Evolutionary conservation across 30 jellyfish, hydroid and myxozoan species (phyloP).

Genomic region (Nemopilema nomurai): DNA sequence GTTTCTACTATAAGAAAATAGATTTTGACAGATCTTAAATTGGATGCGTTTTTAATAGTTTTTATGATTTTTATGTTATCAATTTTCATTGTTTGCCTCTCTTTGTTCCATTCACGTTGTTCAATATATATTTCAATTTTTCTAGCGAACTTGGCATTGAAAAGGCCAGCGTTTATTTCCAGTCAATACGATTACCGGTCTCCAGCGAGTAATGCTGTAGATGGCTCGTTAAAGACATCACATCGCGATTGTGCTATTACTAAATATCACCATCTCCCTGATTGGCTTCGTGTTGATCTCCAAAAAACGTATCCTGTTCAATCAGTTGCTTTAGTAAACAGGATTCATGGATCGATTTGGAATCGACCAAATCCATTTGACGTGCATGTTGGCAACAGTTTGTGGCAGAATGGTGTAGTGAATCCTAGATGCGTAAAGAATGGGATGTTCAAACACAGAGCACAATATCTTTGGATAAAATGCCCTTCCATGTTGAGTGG

Average conservation of each 20-base stretch:
- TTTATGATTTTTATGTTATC: too few relatives aligned
- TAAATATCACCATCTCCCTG: background rate
- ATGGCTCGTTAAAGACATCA: background rate
- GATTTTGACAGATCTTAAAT: too few relatives aligned
- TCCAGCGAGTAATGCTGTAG: background rate
- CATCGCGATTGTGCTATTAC: conserved; percentile 9
- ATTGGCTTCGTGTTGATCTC: conserved; percentile 21
- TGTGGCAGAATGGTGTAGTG: background rate
- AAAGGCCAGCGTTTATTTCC: background rate
- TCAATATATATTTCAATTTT: too few relatives aligned
- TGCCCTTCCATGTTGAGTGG: conserved; percentile 2
- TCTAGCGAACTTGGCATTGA: background rate
- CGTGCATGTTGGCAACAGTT: conserved; percentile 28
- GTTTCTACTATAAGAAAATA: too few relatives aligned
- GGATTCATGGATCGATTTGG: background rate
- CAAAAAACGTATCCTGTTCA: background rate
- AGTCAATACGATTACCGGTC: background rate
- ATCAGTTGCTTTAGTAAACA: conserved; percentile 7
- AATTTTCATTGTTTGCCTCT: too few relatives aligned
- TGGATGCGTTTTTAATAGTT: too few relatives aligned
- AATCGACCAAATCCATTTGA: conserved; percentile 31
- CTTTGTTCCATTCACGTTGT: too few relatives aligned
- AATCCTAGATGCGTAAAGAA: conserved; percentile 5
- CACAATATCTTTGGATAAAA: background rate
- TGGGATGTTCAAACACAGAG: background rate